Percentiles rank a stretch among this genome's conserved stretches.
These are phyloP conservation scores for Anthonomus grandis DNA, from an alignment of 1,140 invertebrate genomes.

Conservation along the genomic window DNA sequence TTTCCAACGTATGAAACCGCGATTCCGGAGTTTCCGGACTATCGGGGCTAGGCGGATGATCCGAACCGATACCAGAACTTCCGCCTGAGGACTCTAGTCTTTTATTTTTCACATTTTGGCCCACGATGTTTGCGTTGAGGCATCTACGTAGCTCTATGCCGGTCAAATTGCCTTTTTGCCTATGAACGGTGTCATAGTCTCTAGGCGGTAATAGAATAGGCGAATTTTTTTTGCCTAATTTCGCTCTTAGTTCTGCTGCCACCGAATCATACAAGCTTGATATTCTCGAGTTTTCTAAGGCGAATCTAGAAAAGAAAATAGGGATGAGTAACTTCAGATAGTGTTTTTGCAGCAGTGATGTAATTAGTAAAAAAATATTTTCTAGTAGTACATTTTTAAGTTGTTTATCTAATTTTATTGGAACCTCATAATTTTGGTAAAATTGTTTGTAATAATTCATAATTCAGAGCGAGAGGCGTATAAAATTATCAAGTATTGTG, in stretches of 20 bases:
- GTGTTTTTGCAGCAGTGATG: no score
- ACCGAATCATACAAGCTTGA: slow-evolving; percentile 83
- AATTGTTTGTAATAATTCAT: no score
- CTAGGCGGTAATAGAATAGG: slow-evolving; percentile 85
- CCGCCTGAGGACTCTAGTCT: slow-evolving; percentile 54
- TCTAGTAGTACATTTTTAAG: no score
- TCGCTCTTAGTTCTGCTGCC: slow-evolving; percentile 85
- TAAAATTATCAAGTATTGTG: no score
- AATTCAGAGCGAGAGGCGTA: no score
- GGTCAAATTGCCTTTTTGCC: slow-evolving; percentile 78
- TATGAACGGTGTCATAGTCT: slow-evolving; percentile 88
- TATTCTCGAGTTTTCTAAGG: slow-evolving; percentile 51
- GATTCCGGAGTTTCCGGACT: slow-evolving; percentile 50
- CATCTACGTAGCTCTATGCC: slow-evolving; percentile 75
- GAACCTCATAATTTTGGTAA: no score
- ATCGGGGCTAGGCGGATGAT: slow-evolving; percentile 78
- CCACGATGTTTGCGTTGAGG: slow-evolving; percentile 69
- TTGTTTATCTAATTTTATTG: no score
- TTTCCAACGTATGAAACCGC: slow-evolving; percentile 42
- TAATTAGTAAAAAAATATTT: no score
- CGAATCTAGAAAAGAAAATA: slow-evolving; percentile 7
- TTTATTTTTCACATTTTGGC: slow-evolving; percentile 54
- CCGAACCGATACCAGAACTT: slow-evolving; percentile 80
- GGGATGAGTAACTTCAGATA: no score
- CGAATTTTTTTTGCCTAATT: slow-evolving; percentile 70